Base-by-base conservation (phyloP, 92 coral and sea anemone genomes). In the Heliopora coerulea region DNA sequence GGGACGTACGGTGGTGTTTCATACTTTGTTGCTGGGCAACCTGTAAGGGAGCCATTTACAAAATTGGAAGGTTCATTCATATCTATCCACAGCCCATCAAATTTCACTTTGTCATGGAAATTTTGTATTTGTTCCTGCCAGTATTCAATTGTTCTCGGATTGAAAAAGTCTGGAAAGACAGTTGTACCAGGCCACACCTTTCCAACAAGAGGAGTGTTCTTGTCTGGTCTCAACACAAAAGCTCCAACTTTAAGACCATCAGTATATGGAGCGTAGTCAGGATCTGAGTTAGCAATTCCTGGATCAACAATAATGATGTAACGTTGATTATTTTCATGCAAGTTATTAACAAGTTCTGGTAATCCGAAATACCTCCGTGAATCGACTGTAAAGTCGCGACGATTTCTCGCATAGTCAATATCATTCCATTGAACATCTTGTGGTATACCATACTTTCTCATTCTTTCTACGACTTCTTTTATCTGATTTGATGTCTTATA, bases 401-500 rank as follows among this genome's bases (percentile, higher is more conserved):
- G 96, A 25, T 67, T 66, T 65, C 62, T 65, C 96, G 90, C 88
- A 68, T 95, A 95, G 46, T 95, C 99, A 58, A 95, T 88, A 57
- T 95, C 99, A 57, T 95, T 95, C 99, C 99, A 95, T 58, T 95
- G 99, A 19, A 95, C 99, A 65, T 95, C 99, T 26, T 95, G 99
- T 0, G 99, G 99, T 29, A 95, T 95, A 0, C 96, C 96, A 18
- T 86, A 87, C 48, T 62, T 75, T 44, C 99, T 69, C 96, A 95
- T 90, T 73, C 85, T 88, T 59, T 80, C 84, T 68, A 88, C 91
- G 23, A 95, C 91, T 49, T 74, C 70, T 32, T 73, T 80, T 18
- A 96, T 90, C 7, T 88, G 84, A 61, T 83, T 86, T 28, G 91
- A 74, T 48, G 91, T 88, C 7, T 90, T 84, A 65, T 95, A 95